Conservation (phyloP, 2,113 vertebrate species). For the Lathamus discolor region DNA sequence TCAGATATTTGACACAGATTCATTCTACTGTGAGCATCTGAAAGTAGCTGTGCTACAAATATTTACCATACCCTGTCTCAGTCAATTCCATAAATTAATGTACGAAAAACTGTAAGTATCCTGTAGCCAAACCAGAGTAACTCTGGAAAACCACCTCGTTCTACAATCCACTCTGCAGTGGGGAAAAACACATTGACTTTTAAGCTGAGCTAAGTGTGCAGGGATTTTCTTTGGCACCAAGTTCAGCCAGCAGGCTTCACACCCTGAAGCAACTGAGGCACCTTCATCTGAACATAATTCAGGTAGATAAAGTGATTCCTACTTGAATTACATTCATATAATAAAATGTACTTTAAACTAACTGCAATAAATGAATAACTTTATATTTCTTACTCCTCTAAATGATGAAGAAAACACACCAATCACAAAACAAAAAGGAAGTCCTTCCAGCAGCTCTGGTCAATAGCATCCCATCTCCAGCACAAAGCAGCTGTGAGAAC, state of each 20-base stretch:
- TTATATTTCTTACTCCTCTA: neutral
- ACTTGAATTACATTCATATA: neutral
- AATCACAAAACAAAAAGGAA: neutral
- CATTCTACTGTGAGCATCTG: neutral
- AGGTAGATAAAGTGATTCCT: neutral
- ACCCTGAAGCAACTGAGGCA: neutral
- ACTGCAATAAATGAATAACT: neutral
- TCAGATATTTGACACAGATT: neutral
- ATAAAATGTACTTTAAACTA: neutral
- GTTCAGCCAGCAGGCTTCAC: neutral
- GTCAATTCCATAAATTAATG: neutral
- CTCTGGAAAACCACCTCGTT: neutral
- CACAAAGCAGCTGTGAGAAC: neutral
- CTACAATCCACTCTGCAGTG: neutral
- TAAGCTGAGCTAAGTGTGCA: neutral
- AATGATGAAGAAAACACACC: neutral
- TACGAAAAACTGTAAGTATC: neutral
- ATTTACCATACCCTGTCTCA: neutral
- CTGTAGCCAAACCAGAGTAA: slow-evolving; percentile 18
- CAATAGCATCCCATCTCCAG: neutral
- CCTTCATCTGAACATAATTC: neutral
- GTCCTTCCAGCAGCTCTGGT: neutral
- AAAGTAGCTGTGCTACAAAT: neutral
- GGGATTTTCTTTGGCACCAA: neutral
- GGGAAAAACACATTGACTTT: neutral